These are phyloP conservation scores for Apis laboriosa DNA, from an alignment of 1,140 invertebrate species.

Conservation along the genomic window DNA sequence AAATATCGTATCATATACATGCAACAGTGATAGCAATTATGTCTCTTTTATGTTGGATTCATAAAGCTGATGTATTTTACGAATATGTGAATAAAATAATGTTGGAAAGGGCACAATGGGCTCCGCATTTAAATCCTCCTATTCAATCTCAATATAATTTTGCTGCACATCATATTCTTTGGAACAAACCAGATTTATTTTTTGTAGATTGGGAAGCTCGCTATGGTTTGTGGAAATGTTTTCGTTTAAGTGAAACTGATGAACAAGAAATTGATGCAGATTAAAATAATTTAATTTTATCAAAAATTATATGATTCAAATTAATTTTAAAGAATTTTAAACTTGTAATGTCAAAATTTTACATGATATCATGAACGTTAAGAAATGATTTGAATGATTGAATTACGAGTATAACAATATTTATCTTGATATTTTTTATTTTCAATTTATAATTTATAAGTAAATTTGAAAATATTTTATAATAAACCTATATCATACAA, in stretches of 20 bases:
- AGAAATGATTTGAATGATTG: constrained; percentile 1
- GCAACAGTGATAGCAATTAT: constrained; percentile 82
- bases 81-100: constrained; percentile 82
- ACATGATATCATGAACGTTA: not conserved
- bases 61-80: constrained; percentile 82
- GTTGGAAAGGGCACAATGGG: constrained; percentile 81
- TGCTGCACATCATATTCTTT: constrained; percentile 81
- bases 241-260: constrained; percentile 63
- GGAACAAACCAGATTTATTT: constrained; percentile 83
- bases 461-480: not conserved
- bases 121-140: constrained; percentile 84
- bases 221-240: constrained; percentile 84
- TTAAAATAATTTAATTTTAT: too few species aligned
- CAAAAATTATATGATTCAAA: not conserved
- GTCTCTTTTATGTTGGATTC: constrained; percentile 83
- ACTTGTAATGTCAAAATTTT: not conserved
- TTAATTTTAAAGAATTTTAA: too few species aligned
- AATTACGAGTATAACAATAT: not conserved
- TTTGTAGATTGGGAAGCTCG: constrained; percentile 84
- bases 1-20: constrained; percentile 80
- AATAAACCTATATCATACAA: not conserved
- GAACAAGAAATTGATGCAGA: not conserved
- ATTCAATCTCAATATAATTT: constrained; percentile 81
- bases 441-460: too few species aligned
- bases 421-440: not conserved